These are phyloP conservation scores for Spea bombifrons DNA, from an alignment of 2,113 vertebrate genomes.

Conservation along the genomic window DNA sequence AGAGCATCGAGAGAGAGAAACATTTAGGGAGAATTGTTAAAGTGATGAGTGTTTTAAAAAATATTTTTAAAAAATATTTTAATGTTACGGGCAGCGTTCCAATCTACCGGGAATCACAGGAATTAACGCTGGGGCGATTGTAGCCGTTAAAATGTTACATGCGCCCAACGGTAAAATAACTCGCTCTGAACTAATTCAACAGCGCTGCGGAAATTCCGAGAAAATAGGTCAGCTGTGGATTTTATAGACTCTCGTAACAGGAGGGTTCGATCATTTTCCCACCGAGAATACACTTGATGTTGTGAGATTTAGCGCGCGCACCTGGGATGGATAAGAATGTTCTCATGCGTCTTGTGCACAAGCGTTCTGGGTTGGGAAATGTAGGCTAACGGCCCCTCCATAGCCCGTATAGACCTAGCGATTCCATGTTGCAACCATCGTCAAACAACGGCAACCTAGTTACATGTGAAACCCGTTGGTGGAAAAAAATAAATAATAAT, in stretches of 20 bases:
- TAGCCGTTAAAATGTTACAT: background rate
- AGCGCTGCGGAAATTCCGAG: slow-evolving; percentile 28
- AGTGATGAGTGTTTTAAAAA: no score
- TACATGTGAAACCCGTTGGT: no score
- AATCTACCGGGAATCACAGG: background rate
- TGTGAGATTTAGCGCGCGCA: slow-evolving; percentile 7
- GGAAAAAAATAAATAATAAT: no score
- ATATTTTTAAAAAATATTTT: background rate
- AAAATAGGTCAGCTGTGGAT: slow-evolving; percentile 36
- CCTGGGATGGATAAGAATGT: slow-evolving; percentile 15
- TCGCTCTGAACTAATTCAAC: slow-evolving; percentile 35
- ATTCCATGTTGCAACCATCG: no score
- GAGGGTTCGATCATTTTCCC: slow-evolving; percentile 17
- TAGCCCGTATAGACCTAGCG: no score
- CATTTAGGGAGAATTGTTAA: no score
- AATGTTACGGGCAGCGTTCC: no score
- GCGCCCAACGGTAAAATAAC: background rate
- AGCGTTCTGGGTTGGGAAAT: background rate
- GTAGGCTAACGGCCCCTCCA: no score
- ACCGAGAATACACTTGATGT: slow-evolving; percentile 15
- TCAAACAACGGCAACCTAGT: no score
- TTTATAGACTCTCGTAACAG: slow-evolving; percentile 5
- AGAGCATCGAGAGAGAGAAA: no score
- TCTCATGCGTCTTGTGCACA: background rate
- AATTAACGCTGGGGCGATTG: background rate